phyloP scores from a whole-genome alignment of 1,140 invertebrate species.

The Drosophila elegans region DNA sequence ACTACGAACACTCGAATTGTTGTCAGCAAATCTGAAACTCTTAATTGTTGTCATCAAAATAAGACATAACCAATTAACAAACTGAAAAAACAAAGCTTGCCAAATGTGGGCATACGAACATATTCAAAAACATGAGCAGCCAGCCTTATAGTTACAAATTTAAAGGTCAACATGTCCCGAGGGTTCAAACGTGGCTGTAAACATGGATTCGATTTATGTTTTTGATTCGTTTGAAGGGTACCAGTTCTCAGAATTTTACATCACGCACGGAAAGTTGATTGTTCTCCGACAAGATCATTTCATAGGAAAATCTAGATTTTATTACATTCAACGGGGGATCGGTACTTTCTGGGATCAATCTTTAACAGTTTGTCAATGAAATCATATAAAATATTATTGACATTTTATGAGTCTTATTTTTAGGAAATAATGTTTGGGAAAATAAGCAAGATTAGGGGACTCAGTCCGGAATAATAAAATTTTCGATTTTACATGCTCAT shows the following conservation, averaged over 20 bases:
- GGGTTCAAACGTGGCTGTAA: constrained; percentile 24
- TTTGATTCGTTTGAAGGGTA: constrained; percentile 11
- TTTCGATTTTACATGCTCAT: not conserved
- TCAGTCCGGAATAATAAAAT: not conserved
- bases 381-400: constrained; percentile 41
- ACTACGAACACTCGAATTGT: constrained; percentile 38
- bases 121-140: not conserved
- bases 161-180: constrained; percentile 7
- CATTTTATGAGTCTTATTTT: constrained; percentile 52
- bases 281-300: constrained; percentile 16
- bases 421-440: constrained; percentile 4
- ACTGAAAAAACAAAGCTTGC: constrained; percentile 5
- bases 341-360: constrained; percentile 21
- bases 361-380: constrained; percentile 31
- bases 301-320: constrained; percentile 6
- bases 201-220: constrained; percentile 32
- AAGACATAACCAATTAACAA: constrained; percentile 39
- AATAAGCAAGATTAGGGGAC: not conserved
- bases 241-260: constrained; percentile 39
- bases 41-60: constrained; percentile 47
- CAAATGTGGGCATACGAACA: constrained; percentile 34
- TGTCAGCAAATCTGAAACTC: constrained; percentile 40
- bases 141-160: constrained; percentile 6
- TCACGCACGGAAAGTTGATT: constrained; percentile 20
- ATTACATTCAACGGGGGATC: constrained; percentile 3